A percentile compares a stretch with the other conserved stretches of the same genome.
These are phyloP conservation scores for Enoplosus armatus DNA, from an alignment of 2,797 vertebrate genomes.

Conservation along the genomic window DNA sequence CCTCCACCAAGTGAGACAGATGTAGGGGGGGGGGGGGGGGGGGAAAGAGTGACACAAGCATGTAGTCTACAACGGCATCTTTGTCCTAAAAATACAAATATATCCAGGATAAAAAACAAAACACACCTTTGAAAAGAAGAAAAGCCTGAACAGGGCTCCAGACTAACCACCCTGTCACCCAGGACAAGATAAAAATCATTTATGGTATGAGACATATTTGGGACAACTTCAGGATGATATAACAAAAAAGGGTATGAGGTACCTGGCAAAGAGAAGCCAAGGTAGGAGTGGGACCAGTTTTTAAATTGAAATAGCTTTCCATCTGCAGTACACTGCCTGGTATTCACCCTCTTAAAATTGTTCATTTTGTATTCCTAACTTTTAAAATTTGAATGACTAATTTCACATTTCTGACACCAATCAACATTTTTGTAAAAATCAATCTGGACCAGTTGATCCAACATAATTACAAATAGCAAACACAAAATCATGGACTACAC, in stretches of 20 bases:
- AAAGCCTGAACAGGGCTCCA: neutral
- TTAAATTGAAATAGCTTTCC: neutral
- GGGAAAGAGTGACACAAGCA: constrained; percentile 26
- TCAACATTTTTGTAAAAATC: neutral
- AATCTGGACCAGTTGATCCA: neutral
- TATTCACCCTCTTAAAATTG: neutral
- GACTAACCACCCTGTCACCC: neutral
- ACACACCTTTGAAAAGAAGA: constrained; percentile 2
- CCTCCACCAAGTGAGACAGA: constrained; percentile 15
- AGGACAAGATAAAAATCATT: neutral
- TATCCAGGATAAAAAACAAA: neutral
- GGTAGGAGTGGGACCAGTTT: neutral
- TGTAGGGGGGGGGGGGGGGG: no score
- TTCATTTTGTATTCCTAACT: neutral
- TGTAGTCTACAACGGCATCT: neutral
- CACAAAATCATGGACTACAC: neutral
- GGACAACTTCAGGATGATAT: neutral
- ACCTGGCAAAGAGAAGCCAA: neutral
- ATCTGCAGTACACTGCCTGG: neutral
- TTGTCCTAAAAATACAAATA: constrained; percentile 12
- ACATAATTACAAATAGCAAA: neutral
- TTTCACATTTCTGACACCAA: neutral
- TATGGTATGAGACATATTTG: neutral
- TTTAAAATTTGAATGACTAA: neutral
- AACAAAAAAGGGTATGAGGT: neutral